Evolutionary conservation across 2,797 vertebrate species (phyloP).

Genomic region (Chelmon rostratus): DNA sequence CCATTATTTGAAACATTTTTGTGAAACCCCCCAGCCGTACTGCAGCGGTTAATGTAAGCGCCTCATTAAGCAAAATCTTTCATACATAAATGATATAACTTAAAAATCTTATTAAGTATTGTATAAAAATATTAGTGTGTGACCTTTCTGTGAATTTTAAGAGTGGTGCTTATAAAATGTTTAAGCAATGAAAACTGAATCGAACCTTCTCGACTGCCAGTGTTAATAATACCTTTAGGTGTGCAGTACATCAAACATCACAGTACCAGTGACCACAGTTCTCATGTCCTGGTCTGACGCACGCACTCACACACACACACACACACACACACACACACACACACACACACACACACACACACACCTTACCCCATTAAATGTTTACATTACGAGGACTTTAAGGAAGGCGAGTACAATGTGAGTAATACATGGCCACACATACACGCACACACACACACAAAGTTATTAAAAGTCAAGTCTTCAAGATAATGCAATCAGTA

Average conservation of each 20-base stretch:
- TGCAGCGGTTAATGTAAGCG: constrained; percentile 56
- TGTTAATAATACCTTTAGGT: constrained; percentile 72
- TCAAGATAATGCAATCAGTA: too few species aligned
- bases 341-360: too few species aligned
- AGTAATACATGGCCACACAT: too few species aligned
- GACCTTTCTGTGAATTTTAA: constrained; percentile 69
- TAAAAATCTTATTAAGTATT: constrained; percentile 59
- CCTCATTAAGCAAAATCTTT: constrained; percentile 65
- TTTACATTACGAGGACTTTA: too few species aligned
- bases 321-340: too few species aligned
- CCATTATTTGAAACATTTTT: constrained; percentile 55
- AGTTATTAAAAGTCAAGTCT: too few species aligned
- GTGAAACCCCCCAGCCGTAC: constrained; percentile 36
- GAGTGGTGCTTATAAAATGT: constrained; percentile 63
- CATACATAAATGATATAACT: constrained; percentile 61
- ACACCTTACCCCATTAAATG: too few species aligned
- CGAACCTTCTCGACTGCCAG: constrained; percentile 50
- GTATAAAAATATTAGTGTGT: constrained; percentile 65
- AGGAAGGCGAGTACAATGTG: too few species aligned
- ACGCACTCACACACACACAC: too few species aligned
- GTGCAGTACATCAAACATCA: constrained; percentile 54
- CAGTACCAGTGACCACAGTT: constrained; percentile 31
- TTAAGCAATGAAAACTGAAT: constrained; percentile 66
- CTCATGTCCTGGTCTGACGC: too few species aligned
- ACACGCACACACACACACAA: too few species aligned